Percentiles rank a stretch among this genome's conserved stretches.
Evolutionary conservation across 2,113 vertebrate genomes (phyloP).

Genomic region (Dolichallabes microphthalmus): DNA sequence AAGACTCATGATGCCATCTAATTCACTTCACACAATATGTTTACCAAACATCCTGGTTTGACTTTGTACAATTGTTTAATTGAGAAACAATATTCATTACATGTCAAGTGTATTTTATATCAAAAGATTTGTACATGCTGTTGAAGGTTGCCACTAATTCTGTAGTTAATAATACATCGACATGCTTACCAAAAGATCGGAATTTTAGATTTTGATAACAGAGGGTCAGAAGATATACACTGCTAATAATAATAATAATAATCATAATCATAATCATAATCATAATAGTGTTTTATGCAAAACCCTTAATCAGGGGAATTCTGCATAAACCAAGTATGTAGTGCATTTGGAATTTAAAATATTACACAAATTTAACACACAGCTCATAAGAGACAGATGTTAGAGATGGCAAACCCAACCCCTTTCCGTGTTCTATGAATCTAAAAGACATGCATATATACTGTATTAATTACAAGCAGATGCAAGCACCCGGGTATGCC

Average conservation of each 20-base stretch:
- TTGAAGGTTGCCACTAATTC: background rate
- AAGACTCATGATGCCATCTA: background rate
- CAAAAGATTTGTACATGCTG: background rate
- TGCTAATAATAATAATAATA: background rate
- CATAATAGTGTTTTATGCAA: background rate
- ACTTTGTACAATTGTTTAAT: background rate
- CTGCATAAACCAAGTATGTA: background rate
- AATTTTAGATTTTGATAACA: background rate
- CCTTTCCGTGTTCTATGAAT: conserved; percentile 49
- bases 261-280: too few species aligned
- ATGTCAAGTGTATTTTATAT: background rate
- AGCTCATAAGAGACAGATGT: background rate
- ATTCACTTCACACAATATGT: too few species aligned
- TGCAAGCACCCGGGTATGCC: conserved; percentile 25
- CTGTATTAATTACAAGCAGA: conserved; percentile 25
- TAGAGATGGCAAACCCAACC: conserved; percentile 53
- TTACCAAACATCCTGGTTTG: background rate
- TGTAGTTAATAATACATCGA: background rate
- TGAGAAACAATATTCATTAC: background rate
- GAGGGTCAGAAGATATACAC: background rate
- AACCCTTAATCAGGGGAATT: background rate
- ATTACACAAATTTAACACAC: background rate
- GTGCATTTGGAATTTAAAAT: background rate
- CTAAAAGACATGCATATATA: conserved; percentile 35
- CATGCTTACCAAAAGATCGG: too few species aligned